Evolutionary conservation across 2,888 invertebrate species (phyloP), one percentile per base, ranked within the genome.

Genomic region (Unio delphinus): DNA sequence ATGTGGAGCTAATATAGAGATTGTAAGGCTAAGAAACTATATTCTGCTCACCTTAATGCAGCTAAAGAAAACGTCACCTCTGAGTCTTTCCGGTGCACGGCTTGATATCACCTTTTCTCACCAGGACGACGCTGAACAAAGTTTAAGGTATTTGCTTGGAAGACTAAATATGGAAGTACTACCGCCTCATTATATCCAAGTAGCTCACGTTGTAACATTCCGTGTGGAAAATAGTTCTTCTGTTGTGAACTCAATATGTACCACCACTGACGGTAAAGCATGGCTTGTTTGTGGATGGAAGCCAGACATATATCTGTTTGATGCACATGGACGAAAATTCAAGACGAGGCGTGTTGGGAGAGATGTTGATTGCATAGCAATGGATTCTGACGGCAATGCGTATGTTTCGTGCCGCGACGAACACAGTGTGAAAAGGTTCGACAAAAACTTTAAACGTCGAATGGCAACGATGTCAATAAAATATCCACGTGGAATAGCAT

Each of bases 211-310:
- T 15, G 73, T 70, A 20, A 77, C 77, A n/a, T 80, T 80, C 64
- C 73, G 77, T 8, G 74, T 80, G 54, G 73, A 73, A 59, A 71
- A 73, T 55, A 75, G 74, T 17, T 73, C 77, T 62, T 64, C 34
- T 63, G 77, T 79, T 15, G 76, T 79, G 20, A 79, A 79, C 55
- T 69, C 77, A 23, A 79, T 77, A 60, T 79, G 79, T 66, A 73
- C 79, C 2, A 72, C 75, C 6, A 73, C 75, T 15, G 75, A 77
- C 30, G 79, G 77, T 15, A 73, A 77, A 66, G 75, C 75, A 55
- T 79, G 77, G 79, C 69, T 77, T 6, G 75, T 69, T 1, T 73
- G 75, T 66, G 79, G 79, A 15, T 79, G 79, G 79, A 79, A 74
- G 55, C 67, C 74, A 15, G 70, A 74, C 34, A 73, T 79, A 18